These are phyloP conservation scores for Oreotrochilus melanogaster DNA, from an alignment of 2,113 vertebrate species.

Conservation along the genomic window DNA sequence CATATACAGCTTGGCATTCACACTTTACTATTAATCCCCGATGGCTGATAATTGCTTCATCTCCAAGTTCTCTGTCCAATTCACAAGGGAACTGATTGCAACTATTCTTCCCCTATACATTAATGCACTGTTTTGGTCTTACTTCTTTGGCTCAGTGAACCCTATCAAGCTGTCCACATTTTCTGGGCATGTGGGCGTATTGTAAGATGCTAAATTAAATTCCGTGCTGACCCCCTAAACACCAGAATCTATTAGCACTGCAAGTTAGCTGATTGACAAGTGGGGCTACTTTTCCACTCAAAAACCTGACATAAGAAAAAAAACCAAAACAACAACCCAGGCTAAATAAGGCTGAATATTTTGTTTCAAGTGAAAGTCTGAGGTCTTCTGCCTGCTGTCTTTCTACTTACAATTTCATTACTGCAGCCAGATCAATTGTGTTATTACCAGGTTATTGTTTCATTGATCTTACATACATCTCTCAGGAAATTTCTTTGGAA, in stretches of 20 bases:
- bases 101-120: slow-evolving; percentile 86
- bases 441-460: not conserved
- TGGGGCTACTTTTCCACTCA: slow-evolving; percentile 74
- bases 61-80: slow-evolving; percentile 83
- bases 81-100: slow-evolving; percentile 85
- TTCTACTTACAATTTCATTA: slow-evolving; percentile 33
- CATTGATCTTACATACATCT: not conserved
- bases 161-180: slow-evolving; percentile 85
- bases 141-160: slow-evolving; percentile 85
- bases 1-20: slow-evolving; percentile 87
- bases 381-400: slow-evolving; percentile 55
- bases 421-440: not conserved
- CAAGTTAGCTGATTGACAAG: slow-evolving; percentile 82
- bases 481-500: not conserved
- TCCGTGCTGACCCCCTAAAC: slow-evolving; percentile 77
- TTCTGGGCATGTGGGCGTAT: slow-evolving; percentile 87
- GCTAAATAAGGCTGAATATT: slow-evolving; percentile 56
- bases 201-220: slow-evolving; percentile 85
- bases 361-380: slow-evolving; percentile 50
- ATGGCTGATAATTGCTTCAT: slow-evolving; percentile 88
- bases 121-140: slow-evolving; percentile 83
- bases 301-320: slow-evolving; percentile 37
- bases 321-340: not conserved
- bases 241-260: slow-evolving; percentile 80
- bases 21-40: slow-evolving; percentile 85